phyloP scores from a whole-genome alignment of 2,797 vertebrate genomes.

The Amniataba percoides region DNA sequence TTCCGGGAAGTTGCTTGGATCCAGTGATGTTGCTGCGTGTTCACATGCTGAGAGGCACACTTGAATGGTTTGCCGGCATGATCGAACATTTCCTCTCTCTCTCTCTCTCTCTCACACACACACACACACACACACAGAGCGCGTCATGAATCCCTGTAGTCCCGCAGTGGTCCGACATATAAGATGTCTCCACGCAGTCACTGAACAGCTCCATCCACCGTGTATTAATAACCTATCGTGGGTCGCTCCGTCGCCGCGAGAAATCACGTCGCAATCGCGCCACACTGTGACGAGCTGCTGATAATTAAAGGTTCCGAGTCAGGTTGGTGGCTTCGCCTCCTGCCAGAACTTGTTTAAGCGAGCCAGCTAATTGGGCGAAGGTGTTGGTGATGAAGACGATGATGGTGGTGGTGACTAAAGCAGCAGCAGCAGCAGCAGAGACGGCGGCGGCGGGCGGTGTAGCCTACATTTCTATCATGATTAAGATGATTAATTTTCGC shows the following conservation, averaged over 20 bases:
- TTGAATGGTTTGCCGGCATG: conserved; percentile 51
- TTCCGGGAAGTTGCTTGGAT: conserved; percentile 45
- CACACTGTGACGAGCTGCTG: conserved; percentile 62
- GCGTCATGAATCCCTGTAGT: conserved; percentile 49
- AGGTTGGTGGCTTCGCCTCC: conserved; percentile 47
- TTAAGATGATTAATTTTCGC: conserved; percentile 71
- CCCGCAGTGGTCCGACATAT: conserved; percentile 67
- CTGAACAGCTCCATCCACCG: conserved; percentile 37
- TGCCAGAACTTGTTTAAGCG: conserved; percentile 74
- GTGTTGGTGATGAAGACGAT: conserved; percentile 75
- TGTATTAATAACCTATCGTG: conserved; percentile 70
- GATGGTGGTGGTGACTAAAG: conserved; percentile 72
- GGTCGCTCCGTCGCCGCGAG: conserved; percentile 36
- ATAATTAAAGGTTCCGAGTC: conserved; percentile 68
- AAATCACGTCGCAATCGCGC: conserved; percentile 34
- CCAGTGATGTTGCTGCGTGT: conserved; percentile 51
- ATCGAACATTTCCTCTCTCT: conserved; percentile 40
- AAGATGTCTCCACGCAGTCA: conserved; percentile 47
- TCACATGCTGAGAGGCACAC: conserved; percentile 60
- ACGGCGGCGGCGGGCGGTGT: conserved; percentile 44
- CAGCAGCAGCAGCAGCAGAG: conserved; percentile 20
- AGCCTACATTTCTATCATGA: conserved; percentile 68
- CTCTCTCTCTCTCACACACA: neutral
- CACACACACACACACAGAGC: conserved; percentile 8
- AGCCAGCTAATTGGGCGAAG: conserved; percentile 81